These are phyloP conservation scores for Delichon dasypus DNA, from an alignment of 2,797 vertebrate genomes.

Conservation along the genomic window DNA sequence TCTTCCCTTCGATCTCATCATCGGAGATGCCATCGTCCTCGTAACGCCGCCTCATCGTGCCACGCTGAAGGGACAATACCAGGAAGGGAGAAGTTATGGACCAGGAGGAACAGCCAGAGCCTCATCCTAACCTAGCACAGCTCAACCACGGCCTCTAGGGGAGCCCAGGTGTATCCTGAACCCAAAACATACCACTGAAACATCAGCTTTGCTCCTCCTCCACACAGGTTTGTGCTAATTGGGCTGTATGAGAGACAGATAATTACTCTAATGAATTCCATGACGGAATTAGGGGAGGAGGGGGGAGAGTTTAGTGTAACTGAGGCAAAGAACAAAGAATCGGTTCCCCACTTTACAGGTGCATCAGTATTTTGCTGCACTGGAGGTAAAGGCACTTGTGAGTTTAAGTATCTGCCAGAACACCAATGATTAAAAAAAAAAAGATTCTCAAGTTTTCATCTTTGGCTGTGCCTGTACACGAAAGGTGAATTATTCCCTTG, in stretches of 20 bases:
- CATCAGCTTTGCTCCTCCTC: background rate
- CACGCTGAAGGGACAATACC: slow-evolving; percentile 77
- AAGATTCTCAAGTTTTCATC: background rate
- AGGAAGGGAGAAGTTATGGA: background rate
- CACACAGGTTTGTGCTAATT: background rate
- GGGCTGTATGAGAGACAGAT: background rate
- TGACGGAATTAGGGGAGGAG: background rate
- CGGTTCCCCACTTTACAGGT: background rate
- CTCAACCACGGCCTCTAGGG: background rate
- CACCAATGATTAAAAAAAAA: background rate
- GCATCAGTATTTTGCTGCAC: background rate
- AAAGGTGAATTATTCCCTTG: background rate
- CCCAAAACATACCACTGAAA: background rate
- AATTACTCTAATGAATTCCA: background rate
- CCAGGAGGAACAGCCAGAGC: background rate
- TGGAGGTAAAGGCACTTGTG: background rate
- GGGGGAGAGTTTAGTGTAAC: background rate
- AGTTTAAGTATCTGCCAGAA: background rate
- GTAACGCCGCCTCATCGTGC: slow-evolving; percentile 91
- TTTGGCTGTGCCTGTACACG: background rate
- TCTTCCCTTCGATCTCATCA: slow-evolving; percentile 97
- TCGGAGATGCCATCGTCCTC: slow-evolving; percentile 97
- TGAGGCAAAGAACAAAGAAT: background rate
- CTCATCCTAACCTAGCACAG: background rate
- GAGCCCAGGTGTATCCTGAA: background rate